Base-by-base conservation (phyloP, 2,113 vertebrate species). In the Megaceryle maxima region DNA sequence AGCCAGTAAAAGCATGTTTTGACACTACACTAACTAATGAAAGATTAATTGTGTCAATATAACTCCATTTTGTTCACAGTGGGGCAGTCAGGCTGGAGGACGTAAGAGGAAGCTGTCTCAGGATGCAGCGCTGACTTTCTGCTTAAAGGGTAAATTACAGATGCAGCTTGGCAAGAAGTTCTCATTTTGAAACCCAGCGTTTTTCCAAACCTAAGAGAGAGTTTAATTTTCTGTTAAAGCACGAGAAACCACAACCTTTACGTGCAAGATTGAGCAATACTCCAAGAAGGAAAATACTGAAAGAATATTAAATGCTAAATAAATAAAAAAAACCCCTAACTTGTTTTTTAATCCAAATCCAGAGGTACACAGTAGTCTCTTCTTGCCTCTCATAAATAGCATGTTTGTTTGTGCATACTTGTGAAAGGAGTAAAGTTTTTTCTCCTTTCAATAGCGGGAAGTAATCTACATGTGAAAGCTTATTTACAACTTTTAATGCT, bases 31-130 rank as follows among this genome's bases (percentile, higher is more conserved):
- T 94, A 94, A 89, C 70, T 79, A 94, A 92, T 87, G 78, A 77
- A 91, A 94, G 87, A 88, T 93, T 56, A 93, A 88, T 62, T 94
- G 82, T 86, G 87, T 83, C 93, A 90, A 57, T 70, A 70, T 37
- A 94, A 70, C 44, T 81, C 85, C 85, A 31, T 86, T 91, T 69
- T 73, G 88, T 48, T 92, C 90, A 74, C 75, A 88, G 75, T 59
- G 87, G 88, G 82, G 90, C 93, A 88, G 88, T 50, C 87, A 83
- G 64, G 69, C 88, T 64, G 78, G 20, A 90, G 70, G 78, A 62
- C 5, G 63, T 9, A 39, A 83, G 50, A 82, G n/a, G 82, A 77
- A 93, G 88, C 68, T 29, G 70, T 35, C 78, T 75, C 85, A 48
- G 75, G 85, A 94, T 0, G 0, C 50, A 73, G 48, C 1, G 8